Percentiles rank a stretch among this genome's conserved stretches.
These are phyloP conservation scores for Acropora yongei DNA, from an alignment of 64 coral and sea anemone genomes.

Conservation along the genomic window DNA sequence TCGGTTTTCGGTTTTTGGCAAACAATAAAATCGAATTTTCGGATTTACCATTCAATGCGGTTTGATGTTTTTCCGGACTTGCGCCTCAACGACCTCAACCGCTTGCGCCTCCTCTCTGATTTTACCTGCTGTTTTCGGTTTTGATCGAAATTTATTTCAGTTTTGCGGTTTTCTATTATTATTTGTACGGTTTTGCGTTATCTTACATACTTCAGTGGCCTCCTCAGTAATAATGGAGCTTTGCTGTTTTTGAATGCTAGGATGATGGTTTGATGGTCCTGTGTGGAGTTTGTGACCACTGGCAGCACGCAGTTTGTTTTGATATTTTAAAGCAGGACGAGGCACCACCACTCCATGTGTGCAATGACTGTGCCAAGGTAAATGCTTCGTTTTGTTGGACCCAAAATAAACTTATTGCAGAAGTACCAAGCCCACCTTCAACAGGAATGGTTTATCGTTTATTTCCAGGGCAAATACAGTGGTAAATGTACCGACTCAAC, in stretches of 20 bases:
- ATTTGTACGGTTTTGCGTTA: neutral
- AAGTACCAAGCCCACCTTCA: neutral
- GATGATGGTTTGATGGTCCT: constrained; percentile 98
- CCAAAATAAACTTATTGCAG: neutral
- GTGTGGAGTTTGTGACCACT: constrained; percentile 91
- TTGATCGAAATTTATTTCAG: too few relatives aligned
- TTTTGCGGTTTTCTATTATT: too few relatives aligned
- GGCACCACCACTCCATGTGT: constrained; percentile 87
- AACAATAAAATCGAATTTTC: too few relatives aligned
- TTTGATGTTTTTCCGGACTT: too few relatives aligned
- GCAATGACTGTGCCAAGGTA: constrained; percentile 85
- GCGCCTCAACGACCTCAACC: too few relatives aligned
- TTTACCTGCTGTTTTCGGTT: too few relatives aligned
- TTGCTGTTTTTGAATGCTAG: constrained; percentile 13
- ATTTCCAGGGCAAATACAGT: constrained; percentile 15
- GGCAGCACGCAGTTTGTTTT: constrained; percentile 96
- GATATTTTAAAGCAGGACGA: constrained; percentile 84
- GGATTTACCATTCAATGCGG: too few relatives aligned
- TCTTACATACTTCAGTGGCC: neutral
- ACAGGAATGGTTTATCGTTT: neutral
- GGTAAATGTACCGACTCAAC: constrained; percentile 80
- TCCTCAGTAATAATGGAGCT: neutral
- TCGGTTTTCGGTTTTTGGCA: too few relatives aligned
- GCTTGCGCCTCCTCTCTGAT: too few relatives aligned
- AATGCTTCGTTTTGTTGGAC: neutral